Conservation (phyloP, 2,888 invertebrate genomes). For the Myopa testacea region DNA sequence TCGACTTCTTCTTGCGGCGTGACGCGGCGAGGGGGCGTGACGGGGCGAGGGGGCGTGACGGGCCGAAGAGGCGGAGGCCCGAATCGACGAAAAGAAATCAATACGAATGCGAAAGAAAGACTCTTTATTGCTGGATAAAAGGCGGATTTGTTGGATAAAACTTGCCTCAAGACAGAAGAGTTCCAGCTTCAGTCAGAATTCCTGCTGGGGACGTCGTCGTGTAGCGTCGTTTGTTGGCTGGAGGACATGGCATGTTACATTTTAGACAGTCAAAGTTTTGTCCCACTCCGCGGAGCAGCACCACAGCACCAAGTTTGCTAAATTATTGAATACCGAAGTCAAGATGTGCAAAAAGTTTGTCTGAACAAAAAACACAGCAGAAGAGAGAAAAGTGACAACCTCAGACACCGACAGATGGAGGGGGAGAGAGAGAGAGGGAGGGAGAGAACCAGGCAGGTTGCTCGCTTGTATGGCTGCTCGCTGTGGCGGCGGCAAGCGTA, state of each 20-base stretch:
- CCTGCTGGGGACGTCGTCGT: not conserved
- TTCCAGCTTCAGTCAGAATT: too few relatives aligned
- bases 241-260: constrained; percentile 16
- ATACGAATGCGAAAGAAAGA: constrained; percentile 24
- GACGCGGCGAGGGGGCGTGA: too few relatives aligned
- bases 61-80: not conserved
- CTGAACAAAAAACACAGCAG: not conserved
- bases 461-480: constrained; percentile 9
- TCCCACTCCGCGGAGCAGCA: not conserved
- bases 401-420: not conserved
- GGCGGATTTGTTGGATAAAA: constrained; percentile 13
- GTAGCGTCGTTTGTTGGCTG: not conserved
- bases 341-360: constrained; percentile 24
- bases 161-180: not conserved
- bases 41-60: too few relatives aligned
- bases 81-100: constrained; percentile 31
- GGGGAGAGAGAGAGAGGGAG: not conserved
- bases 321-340: constrained; percentile 29
- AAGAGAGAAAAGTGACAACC: not conserved
- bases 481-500: constrained; percentile 3
- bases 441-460: not conserved
- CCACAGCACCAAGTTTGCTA: constrained; percentile 10
- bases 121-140: constrained; percentile 29
- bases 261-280: constrained; percentile 42
- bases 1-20: not conserved